Base-by-base conservation (phyloP, 2,113 vertebrate genomes). In the Xyrauchen texanus region DNA sequence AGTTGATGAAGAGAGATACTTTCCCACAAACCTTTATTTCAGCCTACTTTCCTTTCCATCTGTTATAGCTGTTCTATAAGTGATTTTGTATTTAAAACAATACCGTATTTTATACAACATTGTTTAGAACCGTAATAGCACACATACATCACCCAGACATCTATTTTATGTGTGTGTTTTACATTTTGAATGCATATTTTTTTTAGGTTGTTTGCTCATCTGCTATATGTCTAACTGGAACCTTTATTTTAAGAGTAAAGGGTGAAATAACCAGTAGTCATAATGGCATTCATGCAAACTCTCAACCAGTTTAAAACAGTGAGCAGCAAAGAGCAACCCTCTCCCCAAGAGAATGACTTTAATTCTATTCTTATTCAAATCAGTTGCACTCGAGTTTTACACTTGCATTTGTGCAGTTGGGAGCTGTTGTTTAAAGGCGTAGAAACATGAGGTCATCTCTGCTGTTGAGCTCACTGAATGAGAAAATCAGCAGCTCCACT, bases 401-500 rank as follows among this genome's bases (percentile, higher is more conserved):
- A 6, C n/a, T 72, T 12, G 53, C 3, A 4, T 63, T 62, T 51
- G 7, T 74, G 57, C 46, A 63, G 71, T 46, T 13, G 46, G 11
- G 46, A 49, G 16, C 15, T 78, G 46, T 61, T 74, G 34, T 49
- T 78, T 62, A 47, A 61, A 74, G 58, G 46, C 16, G 58, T 13
- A 8, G 71, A 58, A 11, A 68, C 65, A 60, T 47, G 15, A 69
- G 67, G 46, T 73, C 16, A 60, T 61, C 65, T 68, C 67, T 45
- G 68, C 78, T 79, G 66, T 70, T 71, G 6, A 52, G 52, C 51
- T 49, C 7, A 21, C 44, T 69, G 81, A 74, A 68, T 78, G n/a
- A 68, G 16, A 63, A 47, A 58, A 72, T 66, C 64, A n/a, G n/a
- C n/a, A n/a, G n/a, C n/a, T n/a, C n/a, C n/a, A n/a, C n/a, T 55